Evolutionary conservation across 2,113 vertebrate species (phyloP), one percentile per base, ranked within the genome.

Genomic region (Centropus unirufus): DNA sequence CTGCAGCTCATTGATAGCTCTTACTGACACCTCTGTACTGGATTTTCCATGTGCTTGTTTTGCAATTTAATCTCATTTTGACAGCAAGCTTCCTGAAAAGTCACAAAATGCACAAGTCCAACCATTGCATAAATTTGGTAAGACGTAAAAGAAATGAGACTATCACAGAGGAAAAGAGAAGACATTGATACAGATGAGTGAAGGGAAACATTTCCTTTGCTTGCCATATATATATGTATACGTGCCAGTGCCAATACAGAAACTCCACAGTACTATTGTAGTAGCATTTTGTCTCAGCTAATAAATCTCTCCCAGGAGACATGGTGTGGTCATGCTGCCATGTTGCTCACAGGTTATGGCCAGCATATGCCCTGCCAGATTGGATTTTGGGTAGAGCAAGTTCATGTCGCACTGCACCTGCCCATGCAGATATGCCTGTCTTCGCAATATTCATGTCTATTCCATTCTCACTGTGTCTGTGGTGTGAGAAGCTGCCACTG

Each of bases 11-110:
- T 20, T 40, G 6, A 16, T 34, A 80, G 6, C 12, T 23, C 12
- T 57, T 46, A 62, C 30, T 8, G 36, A 5, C 14, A 59, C 5
- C 5, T 68, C 23, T 0, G 0, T 30, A 36, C 6, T 34, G 26
- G 30, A 51, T 51, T 66, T 86, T 58, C 32, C 8, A 4, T 29
- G 5, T 20, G 9, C 39, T 74, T 55, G 18, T 30, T 52, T 54
- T 47, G 16, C 2, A 51, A 30, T 61, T 69, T 46, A 55, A 42
- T 5, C 2, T 40, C 8, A 23, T 67, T 77, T 64, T 68, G 39
- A 59, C 8, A 55, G 11, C 8, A 67, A 57, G 8, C 13, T 55
- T 69, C 22, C 36, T 32, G 17, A 82, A 44, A 93, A 52, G 11
- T 34, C 30, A 17, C 14, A 76, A 81, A 86, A 73, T 30, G 23